Base-by-base conservation (phyloP, 2,113 vertebrate genomes). In the Dipodomys stephensi region DNA sequence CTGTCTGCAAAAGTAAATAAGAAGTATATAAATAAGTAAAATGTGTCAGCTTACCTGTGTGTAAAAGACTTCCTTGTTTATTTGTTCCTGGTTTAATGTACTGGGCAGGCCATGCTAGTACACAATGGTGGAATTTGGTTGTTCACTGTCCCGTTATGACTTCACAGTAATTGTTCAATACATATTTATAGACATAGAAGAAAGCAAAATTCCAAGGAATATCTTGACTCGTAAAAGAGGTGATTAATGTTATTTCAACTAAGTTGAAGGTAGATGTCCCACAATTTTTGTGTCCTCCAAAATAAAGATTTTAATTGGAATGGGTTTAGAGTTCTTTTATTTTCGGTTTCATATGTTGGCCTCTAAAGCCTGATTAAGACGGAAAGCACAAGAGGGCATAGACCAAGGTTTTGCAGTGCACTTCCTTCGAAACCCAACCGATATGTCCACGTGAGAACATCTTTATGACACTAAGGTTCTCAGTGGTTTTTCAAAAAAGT, bases 401-500 rank as follows among this genome's bases (percentile, higher is more conserved):
- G 92, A 95, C 92, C 87, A 94, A 97, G 92, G 71, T 94, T 98
- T 83, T 93, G 69, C 91, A 96, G 94, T 25, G 91, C 90, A 83
- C 83, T 96, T 97, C 94, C 96, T 93, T 95, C 94, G 93, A 95
- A 86, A 96, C 95, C 94, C 87, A 97, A 91, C 85, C 27, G 25
- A 83, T 15, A 74, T 80, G 90, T 88, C 68, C 94, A 93, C 90
- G 90, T 90, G 97, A 96, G 92, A 97, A 60, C 93, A 57, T 84
- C 91, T 95, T 98, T 94, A 96, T 96, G 96, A 87, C 96, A 92
- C 94, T 85, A 93, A 96, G 89, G 94, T 95, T 96, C 97, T 96
- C 94, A 73, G 95, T 98, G 96, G 96, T 97, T 97, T 98, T 96
- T 95, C 96, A 96, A 15, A 94, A 74, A 90, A 95, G 92, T 97